Percentiles rank a stretch among this genome's conserved stretches.
Evolutionary conservation across 1,140 invertebrate species (phyloP).

Genomic region (Bemisia tabaci): DNA sequence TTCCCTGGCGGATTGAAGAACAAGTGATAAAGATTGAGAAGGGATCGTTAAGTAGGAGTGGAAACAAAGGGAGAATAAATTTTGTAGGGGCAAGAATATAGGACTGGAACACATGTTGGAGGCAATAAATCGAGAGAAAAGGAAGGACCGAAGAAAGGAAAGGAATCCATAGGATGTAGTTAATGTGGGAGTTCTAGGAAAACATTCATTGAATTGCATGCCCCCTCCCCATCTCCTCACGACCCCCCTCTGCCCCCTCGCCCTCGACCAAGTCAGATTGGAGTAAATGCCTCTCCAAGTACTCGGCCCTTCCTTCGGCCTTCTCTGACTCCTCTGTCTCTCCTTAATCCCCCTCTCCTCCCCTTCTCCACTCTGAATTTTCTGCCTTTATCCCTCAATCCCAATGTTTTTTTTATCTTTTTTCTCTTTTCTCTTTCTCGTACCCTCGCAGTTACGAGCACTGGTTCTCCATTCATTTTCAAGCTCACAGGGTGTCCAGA

Average conservation of each 20-base stretch:
- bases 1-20: not conserved
- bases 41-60: not conserved
- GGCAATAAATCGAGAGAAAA: not conserved
- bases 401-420: too few relatives aligned
- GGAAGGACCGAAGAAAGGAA: not conserved
- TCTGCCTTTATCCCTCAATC: too few relatives aligned
- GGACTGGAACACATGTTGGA: not conserved
- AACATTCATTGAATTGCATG: not conserved
- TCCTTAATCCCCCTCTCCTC: not conserved
- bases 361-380: not conserved
- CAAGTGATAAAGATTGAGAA: not conserved
- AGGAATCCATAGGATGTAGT: not conserved
- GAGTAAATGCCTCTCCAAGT: not conserved
- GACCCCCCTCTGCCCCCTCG: not conserved
- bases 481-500: too few relatives aligned
- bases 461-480: too few relatives aligned
- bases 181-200: not conserved
- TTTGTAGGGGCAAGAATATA: not conserved
- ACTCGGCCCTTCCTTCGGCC: not conserved
- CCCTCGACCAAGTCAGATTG: not conserved
- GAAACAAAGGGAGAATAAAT: not conserved
- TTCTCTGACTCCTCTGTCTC: not conserved
- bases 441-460: too few relatives aligned
- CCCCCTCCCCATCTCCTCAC: not conserved
- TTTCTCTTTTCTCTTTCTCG: too few relatives aligned